Base-by-base conservation (phyloP, 2,113 vertebrate species). In the Sprattus sprattus region DNA sequence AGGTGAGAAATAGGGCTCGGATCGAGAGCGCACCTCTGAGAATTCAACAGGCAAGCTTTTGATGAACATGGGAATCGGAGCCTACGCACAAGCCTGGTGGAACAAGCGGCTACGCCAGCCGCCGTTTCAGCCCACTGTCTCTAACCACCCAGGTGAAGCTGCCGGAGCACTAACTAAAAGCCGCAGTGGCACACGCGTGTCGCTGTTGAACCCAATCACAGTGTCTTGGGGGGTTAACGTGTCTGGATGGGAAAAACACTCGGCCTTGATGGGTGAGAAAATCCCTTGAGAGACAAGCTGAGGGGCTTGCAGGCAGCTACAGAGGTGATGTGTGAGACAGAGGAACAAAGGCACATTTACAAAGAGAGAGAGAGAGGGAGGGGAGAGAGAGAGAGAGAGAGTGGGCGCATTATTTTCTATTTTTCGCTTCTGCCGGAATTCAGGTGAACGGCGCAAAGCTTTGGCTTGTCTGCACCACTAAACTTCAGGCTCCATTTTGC, bases 381-480 rank as follows among this genome's bases (percentile, higher is more conserved):
- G n/a, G n/a, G n/a, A 93, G 92, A 91, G 92, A 92, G 90, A 92
- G 25, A 83, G 87, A 91, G 83, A 90, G 87, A 83, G 88, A 90
- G 91, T 88, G 91, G 90, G 87, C 89, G 93, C 93, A 92, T 94
- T 94, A 92, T 92, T 93, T 92, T 93, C 93, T 18, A 54, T 15
- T 93, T 95, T 95, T 94, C 91, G 91, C 90, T 93, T 92, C 92
- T 92, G 92, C 90, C 89, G 92, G 92, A 93, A 93, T 92, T 91
- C 92, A 94, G 92, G 92, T 94, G 93, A 94, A 89, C 89, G 90
- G 93, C 91, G 93, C 89, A 90, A 90, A 92, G 91, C 92, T 92
- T 91, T 92, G 92, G 89, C 90, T 92, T 92, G 93, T 94, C 93
- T 93, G 91, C 88, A 92, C 91, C 81, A 88, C 89, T 93, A 91